Evolutionary conservation across 2,797 vertebrate species (phyloP).

Genomic region (Aphelocoma californica): DNA sequence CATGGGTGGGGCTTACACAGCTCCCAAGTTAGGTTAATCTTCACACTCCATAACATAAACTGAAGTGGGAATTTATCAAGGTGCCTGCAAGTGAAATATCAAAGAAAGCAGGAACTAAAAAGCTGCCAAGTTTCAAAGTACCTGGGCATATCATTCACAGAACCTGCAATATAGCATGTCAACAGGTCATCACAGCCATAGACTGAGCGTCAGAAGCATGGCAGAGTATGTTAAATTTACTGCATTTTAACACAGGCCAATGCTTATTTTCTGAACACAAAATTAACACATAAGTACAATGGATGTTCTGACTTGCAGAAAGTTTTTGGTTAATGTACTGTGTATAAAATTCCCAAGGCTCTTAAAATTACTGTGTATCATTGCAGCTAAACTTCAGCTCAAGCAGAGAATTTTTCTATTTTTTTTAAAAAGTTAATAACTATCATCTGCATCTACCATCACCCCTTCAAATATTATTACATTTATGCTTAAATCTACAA

Average conservation of each 20-base stretch:
- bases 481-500: background rate
- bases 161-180: background rate
- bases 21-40: background rate
- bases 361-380: background rate
- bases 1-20: background rate
- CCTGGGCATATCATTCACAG: background rate
- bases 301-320: background rate
- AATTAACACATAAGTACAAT: background rate
- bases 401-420: background rate
- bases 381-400: background rate
- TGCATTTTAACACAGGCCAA: background rate
- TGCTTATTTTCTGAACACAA: background rate
- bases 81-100: background rate
- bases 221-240: background rate
- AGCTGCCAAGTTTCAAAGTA: conserved; percentile 16
- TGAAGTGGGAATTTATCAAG: background rate
- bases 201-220: background rate
- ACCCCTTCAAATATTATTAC: background rate
- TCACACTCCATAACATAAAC: background rate
- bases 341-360: background rate
- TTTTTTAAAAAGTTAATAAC: background rate
- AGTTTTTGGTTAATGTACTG: background rate
- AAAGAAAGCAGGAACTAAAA: background rate
- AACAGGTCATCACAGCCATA: conserved; percentile 2
- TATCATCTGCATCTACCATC: background rate